Percentiles rank a stretch among this genome's conserved stretches.
Evolutionary conservation across 2,797 vertebrate species (phyloP).

Genomic region (Myotis planiceps): DNA sequence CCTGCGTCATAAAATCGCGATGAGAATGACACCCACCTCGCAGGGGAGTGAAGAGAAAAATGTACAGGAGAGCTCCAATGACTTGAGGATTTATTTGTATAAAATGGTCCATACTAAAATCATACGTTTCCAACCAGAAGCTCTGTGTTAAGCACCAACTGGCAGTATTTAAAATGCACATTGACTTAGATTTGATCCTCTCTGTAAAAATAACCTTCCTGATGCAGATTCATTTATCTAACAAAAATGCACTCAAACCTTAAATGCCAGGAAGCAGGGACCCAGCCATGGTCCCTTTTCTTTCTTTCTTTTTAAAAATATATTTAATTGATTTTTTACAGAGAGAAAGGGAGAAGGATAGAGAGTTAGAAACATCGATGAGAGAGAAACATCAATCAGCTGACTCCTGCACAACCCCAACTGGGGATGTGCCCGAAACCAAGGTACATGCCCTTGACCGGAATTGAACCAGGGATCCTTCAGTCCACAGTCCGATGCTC

Average conservation of each 20-base stretch:
- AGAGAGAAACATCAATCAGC: too few species aligned
- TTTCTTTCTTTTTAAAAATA: not conserved
- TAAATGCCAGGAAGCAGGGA: not conserved
- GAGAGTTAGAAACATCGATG: too few species aligned
- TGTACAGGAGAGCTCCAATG: not conserved
- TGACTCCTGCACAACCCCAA: too few species aligned
- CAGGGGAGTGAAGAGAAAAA: not conserved
- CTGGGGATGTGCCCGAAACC: too few species aligned
- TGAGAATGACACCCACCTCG: not conserved
- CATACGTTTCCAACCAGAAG: not conserved
- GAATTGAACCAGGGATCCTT: too few species aligned
- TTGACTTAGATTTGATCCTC: not conserved
- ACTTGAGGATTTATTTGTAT: not conserved
- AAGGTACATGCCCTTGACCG: too few species aligned
- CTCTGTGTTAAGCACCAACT: not conserved
- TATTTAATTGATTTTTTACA: too few species aligned
- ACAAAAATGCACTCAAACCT: not conserved
- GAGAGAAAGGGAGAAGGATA: too few species aligned
- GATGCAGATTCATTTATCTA: not conserved
- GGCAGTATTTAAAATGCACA: slow-evolving; percentile 25
- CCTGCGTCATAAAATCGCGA: not conserved
- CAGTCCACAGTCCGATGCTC: too few species aligned
- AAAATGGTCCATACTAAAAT: not conserved
- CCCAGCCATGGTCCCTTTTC: not conserved
- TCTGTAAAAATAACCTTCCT: not conserved